Base-by-base conservation (phyloP, 2,113 vertebrate genomes). In the Tetraodon nigroviridis region DNA sequence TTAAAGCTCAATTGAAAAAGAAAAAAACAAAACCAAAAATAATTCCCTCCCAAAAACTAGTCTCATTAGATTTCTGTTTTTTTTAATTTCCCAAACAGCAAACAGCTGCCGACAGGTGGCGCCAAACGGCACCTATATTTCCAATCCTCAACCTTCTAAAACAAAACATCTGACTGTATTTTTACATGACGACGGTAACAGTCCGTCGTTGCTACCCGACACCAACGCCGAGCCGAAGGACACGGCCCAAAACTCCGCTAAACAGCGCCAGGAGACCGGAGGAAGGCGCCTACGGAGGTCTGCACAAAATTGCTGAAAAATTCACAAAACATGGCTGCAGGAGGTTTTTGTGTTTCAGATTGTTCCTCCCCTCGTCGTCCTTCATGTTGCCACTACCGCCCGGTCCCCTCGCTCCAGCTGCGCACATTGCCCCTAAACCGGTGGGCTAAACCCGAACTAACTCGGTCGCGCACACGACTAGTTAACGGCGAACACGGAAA, bases 71-170 rank as follows among this genome's bases (percentile, higher is more conserved):
- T 73, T 93, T 10, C n/a, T n/a, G n/a, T n/a, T 37, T 37, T 12
- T 92, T 80, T 29, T 74, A 78, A 85, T 90, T 91, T 90, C 75
- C 77, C 73, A 16, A 2, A 46, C 4, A 44, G 11, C 84, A 89
- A 92, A 91, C 88, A 87, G 75, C 88, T 84, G 76, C 91, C 94
- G 86, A 89, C 85, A 93, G 93, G 91, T 89, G 94, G 93, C 94
- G 93, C 90, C 86, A 91, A 89, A 84, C 44, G 87, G 87, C 86
- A 69, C 84, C 67, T 84, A 84, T 60, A 79, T 66, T 80, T 51
- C 13, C 76, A 84, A 72, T 53, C 76, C 55, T 45, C 61, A 60
- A 56, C 51, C 61, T 75, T 76, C 45, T 59, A 90, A 87, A 89
- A 86, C 76, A 16, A 46, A n/a, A 87, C 79, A 47, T 69, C 46